These are phyloP conservation scores for Romanogobio albipinnatus DNA, from an alignment of 2,113 vertebrate genomes.

Conservation along the genomic window DNA sequence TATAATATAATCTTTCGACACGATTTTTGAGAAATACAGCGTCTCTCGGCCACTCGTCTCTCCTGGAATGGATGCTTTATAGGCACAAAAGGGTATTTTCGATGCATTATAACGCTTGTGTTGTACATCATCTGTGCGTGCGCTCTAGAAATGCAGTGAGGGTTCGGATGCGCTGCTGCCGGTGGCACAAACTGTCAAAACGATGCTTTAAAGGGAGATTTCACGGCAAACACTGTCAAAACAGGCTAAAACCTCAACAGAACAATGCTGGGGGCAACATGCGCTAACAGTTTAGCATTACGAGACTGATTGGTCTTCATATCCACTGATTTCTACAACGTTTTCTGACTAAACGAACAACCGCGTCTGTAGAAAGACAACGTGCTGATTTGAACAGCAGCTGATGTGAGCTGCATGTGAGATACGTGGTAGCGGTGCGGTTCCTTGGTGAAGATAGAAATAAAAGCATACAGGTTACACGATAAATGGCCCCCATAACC, in stretches of 20 bases:
- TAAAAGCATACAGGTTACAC: slow-evolving; percentile 56
- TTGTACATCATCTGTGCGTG: slow-evolving; percentile 41
- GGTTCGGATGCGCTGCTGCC: not conserved
- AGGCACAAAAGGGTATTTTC: slow-evolving; percentile 75
- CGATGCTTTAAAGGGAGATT: slow-evolving; percentile 12
- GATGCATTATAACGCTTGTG: slow-evolving; percentile 23
- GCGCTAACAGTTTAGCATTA: slow-evolving; percentile 33
- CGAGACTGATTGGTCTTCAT: slow-evolving; percentile 18
- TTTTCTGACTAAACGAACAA: not conserved
- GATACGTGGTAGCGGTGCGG: slow-evolving; percentile 63
- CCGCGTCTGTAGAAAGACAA: not conserved
- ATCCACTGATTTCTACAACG: not conserved
- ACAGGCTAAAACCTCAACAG: slow-evolving; percentile 20
- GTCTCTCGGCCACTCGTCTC: slow-evolving; percentile 52
- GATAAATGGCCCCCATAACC: slow-evolving; percentile 80
- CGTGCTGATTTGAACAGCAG: slow-evolving; percentile 57
- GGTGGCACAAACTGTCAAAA: not conserved
- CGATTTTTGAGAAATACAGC: slow-evolving; percentile 38
- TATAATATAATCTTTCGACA: slow-evolving; percentile 39
- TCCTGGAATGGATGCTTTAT: slow-evolving; percentile 75
- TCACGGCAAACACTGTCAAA: slow-evolving; percentile 36
- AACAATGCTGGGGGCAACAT: slow-evolving; percentile 43
- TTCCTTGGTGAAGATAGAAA: slow-evolving; percentile 69
- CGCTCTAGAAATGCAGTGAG: slow-evolving; percentile 25
- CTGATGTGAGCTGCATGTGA: slow-evolving; percentile 76